Evolutionary conservation across 2,113 vertebrate genomes (phyloP), one percentile per base, ranked within the genome.

Genomic region (Recurvirostra avosetta): DNA sequence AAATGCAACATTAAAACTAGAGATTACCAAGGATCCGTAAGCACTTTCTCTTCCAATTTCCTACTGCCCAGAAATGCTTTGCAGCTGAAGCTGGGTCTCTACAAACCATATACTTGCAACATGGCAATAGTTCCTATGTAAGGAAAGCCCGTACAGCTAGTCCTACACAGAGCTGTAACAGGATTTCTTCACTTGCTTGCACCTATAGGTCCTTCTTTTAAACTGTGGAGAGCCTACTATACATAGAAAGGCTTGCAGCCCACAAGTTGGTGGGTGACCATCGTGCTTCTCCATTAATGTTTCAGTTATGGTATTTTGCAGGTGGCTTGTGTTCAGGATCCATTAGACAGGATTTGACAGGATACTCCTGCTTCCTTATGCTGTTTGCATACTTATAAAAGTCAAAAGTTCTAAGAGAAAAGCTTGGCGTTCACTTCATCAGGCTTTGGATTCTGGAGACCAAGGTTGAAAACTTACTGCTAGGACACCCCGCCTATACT

Each of bases 401-500:
- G 40, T 21, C 58, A 52, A 22, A 90, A 73, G 19, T 65, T n/a
- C 13, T 34, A 53, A 40, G 36, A 65, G 6, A 41, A 92, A 90
- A 88, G 22, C 18, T 52, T 92, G n/a, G 9, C 2, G 1, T 41
- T 30, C 6, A 45, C 11, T 15, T 76, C 30, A 45, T 26, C 21
- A 66, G 14, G 25, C 22, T 80, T 49, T 38, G 4, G 25, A 67
- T 70, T 71, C 41, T 70, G 22, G 25, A 90, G 67, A 76, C 5
- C 11, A 49, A 86, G 34, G 23, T 11, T 68, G n/a, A 61, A 65
- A 72, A 50, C 5, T 11, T 32, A 56, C 4, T 6, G 36, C 68
- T 3, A 4, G 41, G 80, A 68, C 12, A 62, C 1, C 3, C 22
- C 2, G 1, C 11, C 49, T 59, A 5, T 10, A 53, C 22, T 62